Conservation (phyloP, 2,888 invertebrate genomes). For the Aporophyla lueneburgensis region DNA sequence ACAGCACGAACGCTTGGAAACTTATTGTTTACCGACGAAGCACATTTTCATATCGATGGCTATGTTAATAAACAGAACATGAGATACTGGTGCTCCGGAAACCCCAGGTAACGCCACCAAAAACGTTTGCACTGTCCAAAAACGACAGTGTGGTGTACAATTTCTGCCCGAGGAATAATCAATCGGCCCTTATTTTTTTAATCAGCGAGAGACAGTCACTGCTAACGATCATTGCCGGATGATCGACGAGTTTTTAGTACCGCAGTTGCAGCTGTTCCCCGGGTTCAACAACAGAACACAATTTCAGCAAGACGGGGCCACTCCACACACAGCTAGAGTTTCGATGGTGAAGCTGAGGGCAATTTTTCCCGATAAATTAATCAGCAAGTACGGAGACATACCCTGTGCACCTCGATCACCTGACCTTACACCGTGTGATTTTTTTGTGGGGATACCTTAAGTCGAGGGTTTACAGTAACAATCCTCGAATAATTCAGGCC, state of each 20-base stretch:
- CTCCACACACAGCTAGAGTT: constrained; percentile 1
- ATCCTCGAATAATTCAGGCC: background rate
- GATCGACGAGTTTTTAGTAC: constrained; percentile 2
- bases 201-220: background rate
- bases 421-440: background rate
- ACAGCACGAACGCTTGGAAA: constrained; percentile 1
- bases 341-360: background rate
- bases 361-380: constrained; percentile 5
- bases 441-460: background rate
- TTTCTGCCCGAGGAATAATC: constrained; percentile 4
- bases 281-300: background rate
- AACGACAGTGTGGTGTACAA: background rate
- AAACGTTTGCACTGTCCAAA: constrained; percentile 1
- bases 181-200: background rate
- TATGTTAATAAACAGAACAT: background rate
- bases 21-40: background rate
- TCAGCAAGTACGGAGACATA: constrained; percentile 52
- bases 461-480: background rate
- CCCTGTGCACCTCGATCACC: constrained; percentile 2
- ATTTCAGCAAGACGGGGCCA: background rate
- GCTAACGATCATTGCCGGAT: background rate
- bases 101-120: constrained; percentile 2
- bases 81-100: constrained; percentile 1
- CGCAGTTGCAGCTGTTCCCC: background rate
- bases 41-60: background rate